Evolutionary conservation across 1,140 invertebrate genomes (phyloP).

Genomic region (Sesamia nonagrioides): DNA sequence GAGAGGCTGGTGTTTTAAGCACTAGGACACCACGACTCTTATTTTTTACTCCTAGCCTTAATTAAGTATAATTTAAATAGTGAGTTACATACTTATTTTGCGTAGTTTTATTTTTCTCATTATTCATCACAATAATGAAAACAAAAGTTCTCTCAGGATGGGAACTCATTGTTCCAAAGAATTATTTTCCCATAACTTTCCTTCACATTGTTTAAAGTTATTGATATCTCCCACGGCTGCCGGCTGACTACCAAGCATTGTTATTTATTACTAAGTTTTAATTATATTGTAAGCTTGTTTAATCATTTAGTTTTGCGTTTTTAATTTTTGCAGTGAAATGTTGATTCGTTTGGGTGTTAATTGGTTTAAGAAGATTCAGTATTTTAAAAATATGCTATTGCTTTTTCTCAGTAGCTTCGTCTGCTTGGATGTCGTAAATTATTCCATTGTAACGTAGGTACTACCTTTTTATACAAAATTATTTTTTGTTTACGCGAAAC

Average conservation of each 20-base stretch:
- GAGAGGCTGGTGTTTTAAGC: too few species aligned
- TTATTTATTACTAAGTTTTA: background rate
- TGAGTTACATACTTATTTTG: background rate
- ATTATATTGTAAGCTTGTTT: constrained; percentile 2
- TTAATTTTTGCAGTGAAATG: background rate
- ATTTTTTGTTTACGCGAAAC: too few species aligned
- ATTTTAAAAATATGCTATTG: too few species aligned
- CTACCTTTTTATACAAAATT: too few species aligned
- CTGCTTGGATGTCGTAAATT: too few species aligned
- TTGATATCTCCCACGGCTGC: background rate
- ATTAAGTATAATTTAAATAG: too few species aligned
- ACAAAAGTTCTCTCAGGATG: background rate
- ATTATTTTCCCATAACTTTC: constrained; percentile 27
- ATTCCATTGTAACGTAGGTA: too few species aligned
- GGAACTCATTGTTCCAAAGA: background rate
- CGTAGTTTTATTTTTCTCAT: background rate
- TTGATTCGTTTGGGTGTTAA: background rate
- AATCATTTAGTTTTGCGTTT: background rate
- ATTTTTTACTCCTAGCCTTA: too few species aligned
- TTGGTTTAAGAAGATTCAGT: too few species aligned
- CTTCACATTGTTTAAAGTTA: background rate
- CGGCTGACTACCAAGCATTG: background rate
- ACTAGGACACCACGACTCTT: too few species aligned
- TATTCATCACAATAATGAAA: background rate
- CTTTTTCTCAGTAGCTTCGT: too few species aligned